These are phyloP conservation scores for Globodera rostochiensis DNA, from an alignment of 1,140 invertebrate genomes.

Conservation along the genomic window DNA sequence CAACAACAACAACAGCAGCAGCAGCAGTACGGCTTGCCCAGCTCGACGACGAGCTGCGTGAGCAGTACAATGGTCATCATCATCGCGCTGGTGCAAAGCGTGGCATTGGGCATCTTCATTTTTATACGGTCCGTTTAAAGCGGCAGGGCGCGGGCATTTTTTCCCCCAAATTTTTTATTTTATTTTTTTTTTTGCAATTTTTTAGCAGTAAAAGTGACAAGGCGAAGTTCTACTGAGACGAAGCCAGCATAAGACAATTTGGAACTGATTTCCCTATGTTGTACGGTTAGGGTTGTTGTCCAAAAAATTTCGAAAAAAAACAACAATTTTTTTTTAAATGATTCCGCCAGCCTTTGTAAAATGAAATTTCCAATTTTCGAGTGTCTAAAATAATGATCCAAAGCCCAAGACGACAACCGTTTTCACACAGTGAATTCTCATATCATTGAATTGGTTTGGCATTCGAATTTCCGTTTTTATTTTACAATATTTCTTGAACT, in stretches of 20 bases:
- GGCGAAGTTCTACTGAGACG: constrained; percentile 62
- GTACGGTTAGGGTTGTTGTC: neutral
- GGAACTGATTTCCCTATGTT: neutral
- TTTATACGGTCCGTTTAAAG: constrained; percentile 53
- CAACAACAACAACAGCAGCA: constrained; percentile 13
- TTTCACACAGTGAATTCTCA: too few species aligned
- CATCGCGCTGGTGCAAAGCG: constrained; percentile 51
- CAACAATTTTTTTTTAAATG: neutral
- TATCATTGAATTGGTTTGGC: too few species aligned
- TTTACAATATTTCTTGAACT: too few species aligned
- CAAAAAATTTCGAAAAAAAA: neutral
- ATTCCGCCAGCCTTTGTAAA: neutral
- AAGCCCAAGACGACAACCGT: too few species aligned
- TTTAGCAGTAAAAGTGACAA: constrained; percentile 64
- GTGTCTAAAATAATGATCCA: too few species aligned
- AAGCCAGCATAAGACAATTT: neutral
- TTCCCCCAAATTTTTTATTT: constrained; percentile 1
- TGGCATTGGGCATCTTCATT: constrained; percentile 55
- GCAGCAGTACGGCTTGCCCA: constrained; percentile 4
- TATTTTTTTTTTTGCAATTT: constrained; percentile 22
- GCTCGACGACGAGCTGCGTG: constrained; percentile 41
- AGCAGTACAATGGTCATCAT: constrained; percentile 58
- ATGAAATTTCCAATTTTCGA: neutral
- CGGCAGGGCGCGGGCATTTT: neutral
- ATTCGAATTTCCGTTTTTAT: too few species aligned